Evolutionary conservation across 2,113 vertebrate genomes (phyloP).

Genomic region (Takifugu flavidus): DNA sequence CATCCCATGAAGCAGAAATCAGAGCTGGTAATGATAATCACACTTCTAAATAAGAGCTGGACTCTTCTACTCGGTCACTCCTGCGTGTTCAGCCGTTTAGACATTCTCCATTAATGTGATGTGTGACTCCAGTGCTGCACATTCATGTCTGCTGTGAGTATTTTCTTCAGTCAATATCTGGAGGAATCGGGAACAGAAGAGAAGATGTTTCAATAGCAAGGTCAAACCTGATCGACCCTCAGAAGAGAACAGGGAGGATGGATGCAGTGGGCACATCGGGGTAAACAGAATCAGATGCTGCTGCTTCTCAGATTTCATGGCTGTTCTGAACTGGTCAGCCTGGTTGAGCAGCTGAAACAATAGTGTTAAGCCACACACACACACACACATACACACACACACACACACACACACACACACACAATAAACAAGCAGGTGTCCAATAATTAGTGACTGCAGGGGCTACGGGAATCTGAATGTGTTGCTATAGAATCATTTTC

Average conservation of each 20-base stretch:
- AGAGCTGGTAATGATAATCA: too few relatives aligned
- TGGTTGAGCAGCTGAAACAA: slow-evolving; percentile 13
- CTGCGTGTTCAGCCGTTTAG: too few relatives aligned
- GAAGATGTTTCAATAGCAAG: background rate
- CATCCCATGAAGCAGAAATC: too few relatives aligned
- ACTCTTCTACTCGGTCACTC: too few relatives aligned
- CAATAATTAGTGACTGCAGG: background rate
- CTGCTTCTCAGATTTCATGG: background rate
- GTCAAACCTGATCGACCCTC: background rate
- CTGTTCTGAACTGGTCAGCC: slow-evolving; percentile 15
- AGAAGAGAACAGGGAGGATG: background rate
- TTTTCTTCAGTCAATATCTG: too few relatives aligned
- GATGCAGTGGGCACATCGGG: background rate
- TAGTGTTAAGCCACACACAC: background rate
- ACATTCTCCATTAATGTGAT: too few relatives aligned
- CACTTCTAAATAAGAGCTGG: too few relatives aligned
- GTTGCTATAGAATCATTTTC: background rate
- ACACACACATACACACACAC: too few relatives aligned
- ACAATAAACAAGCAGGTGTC: background rate
- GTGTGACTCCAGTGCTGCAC: too few relatives aligned
- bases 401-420: background rate
- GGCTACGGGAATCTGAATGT: background rate
- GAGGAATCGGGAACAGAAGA: background rate
- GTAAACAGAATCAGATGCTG: slow-evolving; percentile 11
- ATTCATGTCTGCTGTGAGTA: too few relatives aligned